Percentiles rank a stretch among this genome's conserved stretches.
phyloP scores from a whole-genome alignment of 1,140 invertebrate species.

The Ladona fulva region DNA sequence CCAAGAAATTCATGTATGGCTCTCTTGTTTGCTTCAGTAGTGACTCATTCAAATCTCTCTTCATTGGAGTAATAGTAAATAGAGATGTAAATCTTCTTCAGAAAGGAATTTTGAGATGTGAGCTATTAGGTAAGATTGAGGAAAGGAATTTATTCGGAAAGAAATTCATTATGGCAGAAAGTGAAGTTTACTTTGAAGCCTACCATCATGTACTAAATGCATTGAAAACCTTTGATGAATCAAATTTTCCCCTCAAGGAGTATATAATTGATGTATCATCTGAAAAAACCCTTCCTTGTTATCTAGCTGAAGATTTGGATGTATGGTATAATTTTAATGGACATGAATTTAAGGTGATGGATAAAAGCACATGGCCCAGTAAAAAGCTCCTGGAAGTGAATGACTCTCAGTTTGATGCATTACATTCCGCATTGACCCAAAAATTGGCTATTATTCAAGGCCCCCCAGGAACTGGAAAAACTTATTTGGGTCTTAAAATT shows the following conservation, averaged over 20 bases:
- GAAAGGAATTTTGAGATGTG: slow-evolving; percentile 15
- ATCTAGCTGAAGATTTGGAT: background rate
- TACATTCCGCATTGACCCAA: slow-evolving; percentile 28
- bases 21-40: slow-evolving; percentile 42
- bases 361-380: slow-evolving; percentile 27
- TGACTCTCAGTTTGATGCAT: slow-evolving; percentile 28
- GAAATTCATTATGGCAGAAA: slow-evolving; percentile 51
- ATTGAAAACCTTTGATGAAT: slow-evolving; percentile 24
- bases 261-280: slow-evolving; percentile 27
- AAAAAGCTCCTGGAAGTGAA: slow-evolving; percentile 26
- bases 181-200: slow-evolving; percentile 35
- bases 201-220: slow-evolving; percentile 28
- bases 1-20: slow-evolving; percentile 41
- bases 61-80: slow-evolving; percentile 37
- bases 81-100: slow-evolving; percentile 34
- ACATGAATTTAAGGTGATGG: slow-evolving; percentile 19
- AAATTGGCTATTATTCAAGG: slow-evolving; percentile 46
- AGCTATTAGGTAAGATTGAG: slow-evolving; percentile 26
- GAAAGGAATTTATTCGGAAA: slow-evolving; percentile 32
- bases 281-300: slow-evolving; percentile 22
- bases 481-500: slow-evolving; percentile 37
- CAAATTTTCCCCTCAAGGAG: slow-evolving; percentile 28
- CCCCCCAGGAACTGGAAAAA: slow-evolving; percentile 48
- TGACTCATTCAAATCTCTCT: slow-evolving; percentile 39
- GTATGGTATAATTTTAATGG: slow-evolving; percentile 13